Evolutionary conservation across 2,797 vertebrate species (phyloP), one percentile per base, ranked within the genome.

Genomic region (Megalops cyprinoides): DNA sequence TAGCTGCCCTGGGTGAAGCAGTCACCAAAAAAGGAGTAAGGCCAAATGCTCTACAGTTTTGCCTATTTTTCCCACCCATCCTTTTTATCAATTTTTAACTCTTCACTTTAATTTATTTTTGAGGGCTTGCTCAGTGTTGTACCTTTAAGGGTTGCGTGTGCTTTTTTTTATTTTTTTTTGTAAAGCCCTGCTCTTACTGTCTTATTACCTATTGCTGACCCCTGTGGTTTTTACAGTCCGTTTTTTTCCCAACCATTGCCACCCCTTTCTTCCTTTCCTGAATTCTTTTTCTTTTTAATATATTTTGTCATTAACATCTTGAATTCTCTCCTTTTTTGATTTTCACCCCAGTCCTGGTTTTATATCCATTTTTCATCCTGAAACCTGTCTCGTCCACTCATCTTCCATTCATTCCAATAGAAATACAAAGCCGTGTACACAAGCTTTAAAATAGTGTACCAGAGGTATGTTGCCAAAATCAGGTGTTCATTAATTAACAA

Each of bases 1-100:
- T 98, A 90, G 97, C 97, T 91, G 97, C 97, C 92, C 92, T 98
- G 90, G 97, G 97, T 93, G 97, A 98, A 87, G 91, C 95, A 89
- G 85, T 93, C 83, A 92, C 95, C 94, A 98, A 97, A 94, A 99
- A 98, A 96, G 93, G 94, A 95, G 97, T 97, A 97, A 99, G 97
- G 95, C 86, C 91, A 78, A 91, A 81, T 73, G 10, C 58, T 58
- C 56, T 34, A 44, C 58, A 76, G 65, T 15, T 74, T 81, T 71
- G 67, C 20, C 28, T n/a, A 8, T 53, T 5, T 20, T 55, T 49
- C 53, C 58, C 77, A 58, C 49, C 69, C 37, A 46, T 73, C 44
- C 67, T 76, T 77, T 84, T 82, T 86, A 58, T 67, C 81, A 39
- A 73, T 76, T 87, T 87, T 88, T 86, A 89, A 86, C 85, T 78